Conservation (phyloP, 2,113 vertebrate species). For the Myocastor coypus region DNA sequence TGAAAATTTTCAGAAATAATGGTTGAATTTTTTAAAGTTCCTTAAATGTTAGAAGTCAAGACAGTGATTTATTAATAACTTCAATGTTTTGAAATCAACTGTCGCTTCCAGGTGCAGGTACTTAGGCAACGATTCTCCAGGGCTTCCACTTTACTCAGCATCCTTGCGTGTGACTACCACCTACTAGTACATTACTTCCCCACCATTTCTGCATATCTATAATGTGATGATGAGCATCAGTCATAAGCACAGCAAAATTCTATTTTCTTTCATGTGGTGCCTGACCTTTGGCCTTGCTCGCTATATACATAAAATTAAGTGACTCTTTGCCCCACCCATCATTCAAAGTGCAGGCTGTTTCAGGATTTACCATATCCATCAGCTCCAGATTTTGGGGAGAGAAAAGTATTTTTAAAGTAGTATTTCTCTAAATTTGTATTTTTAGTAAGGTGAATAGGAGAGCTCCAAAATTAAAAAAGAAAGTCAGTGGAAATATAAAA, state of each 20-base stretch:
- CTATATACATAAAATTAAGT: neutral
- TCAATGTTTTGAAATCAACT: neutral
- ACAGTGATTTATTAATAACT: neutral
- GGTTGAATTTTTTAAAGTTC: neutral
- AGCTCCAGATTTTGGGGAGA: neutral
- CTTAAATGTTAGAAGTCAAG: slow-evolving; percentile 6
- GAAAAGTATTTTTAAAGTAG: neutral
- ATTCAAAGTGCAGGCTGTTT: neutral
- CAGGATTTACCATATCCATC: neutral
- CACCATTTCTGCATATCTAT: neutral
- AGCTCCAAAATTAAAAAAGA: neutral
- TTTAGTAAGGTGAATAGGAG: neutral
- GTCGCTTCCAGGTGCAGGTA: neutral
- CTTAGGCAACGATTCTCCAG: neutral
- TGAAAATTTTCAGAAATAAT: neutral
- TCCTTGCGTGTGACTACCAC: neutral
- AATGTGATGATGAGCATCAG: neutral
- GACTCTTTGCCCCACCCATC: neutral
- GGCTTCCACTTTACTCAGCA: neutral
- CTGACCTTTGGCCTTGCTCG: neutral
- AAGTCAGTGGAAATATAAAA: neutral
- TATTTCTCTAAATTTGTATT: neutral
- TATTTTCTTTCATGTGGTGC: neutral
- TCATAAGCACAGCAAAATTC: neutral
- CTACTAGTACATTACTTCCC: neutral